Evolutionary conservation across 1,140 invertebrate species (phyloP), one percentile per base, ranked within the genome.

Genomic region (Trachymyrmex septentrionalis): DNA sequence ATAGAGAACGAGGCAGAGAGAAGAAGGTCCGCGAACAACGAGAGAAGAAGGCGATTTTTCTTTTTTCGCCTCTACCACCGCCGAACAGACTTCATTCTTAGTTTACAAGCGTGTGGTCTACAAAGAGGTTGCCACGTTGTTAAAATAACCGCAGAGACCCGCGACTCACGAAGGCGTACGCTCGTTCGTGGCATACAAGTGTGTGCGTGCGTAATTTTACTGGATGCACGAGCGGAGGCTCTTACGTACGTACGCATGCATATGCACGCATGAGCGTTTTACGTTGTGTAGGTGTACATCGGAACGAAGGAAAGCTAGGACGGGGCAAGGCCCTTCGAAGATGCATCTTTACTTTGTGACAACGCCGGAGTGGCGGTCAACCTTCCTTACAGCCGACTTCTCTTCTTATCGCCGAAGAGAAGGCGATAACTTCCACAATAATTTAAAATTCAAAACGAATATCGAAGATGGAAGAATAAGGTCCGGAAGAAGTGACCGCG

Each of bases 121-220:
- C 94, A 95, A 95, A 95, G 95, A 95, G 94, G 92, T 94, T 95
- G 93, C 94, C 94, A 95, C 94, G 94, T 95, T 95, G 95, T 95
- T 95, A 95, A 95, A 95, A 95, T 95, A 95, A 95, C 95, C 94
- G 92, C 94, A 93, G 91, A 92, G 92, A 90, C 92, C 89, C 91
- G 92, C 55, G 86, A 66, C 64, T 86, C 82, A 90, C 90, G 89
- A 88, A 92, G 90, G 92, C 93, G 92, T 93, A 92, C 87, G 92
- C 86, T 92, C 89, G 88, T 90, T 27, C 64, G 30, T 48, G 34
- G n/a, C 16, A 69, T n/a, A n/a, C 9, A 6, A 27, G 34, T 44
- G 59, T 84, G 21, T 87, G 34, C 50, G 59, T 59, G 27, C 53
- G 72, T 66, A 78, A 89, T 88, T 86, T 50, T 50, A 48, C 76